Evolutionary conservation across 2,888 invertebrate species (phyloP).

Genomic region (Sesia bembeciformis): DNA sequence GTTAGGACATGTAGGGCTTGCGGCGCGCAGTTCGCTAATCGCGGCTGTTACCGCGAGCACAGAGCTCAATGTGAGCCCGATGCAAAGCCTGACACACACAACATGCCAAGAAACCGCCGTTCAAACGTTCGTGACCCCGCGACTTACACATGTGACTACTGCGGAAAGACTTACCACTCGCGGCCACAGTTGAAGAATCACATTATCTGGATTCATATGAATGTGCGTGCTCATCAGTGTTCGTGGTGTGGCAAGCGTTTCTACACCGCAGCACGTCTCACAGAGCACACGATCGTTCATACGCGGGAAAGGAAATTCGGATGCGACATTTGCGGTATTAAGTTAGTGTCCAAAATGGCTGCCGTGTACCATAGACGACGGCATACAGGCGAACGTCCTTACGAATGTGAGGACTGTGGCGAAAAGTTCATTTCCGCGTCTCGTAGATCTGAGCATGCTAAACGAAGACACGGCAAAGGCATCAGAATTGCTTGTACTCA

Average conservation of each 20-base stretch:
- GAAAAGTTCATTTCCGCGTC: slow-evolving; percentile 58
- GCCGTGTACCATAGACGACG: slow-evolving; percentile 57
- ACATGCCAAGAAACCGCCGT: slow-evolving; percentile 32
- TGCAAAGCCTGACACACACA: slow-evolving; percentile 41
- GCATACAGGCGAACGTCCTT: slow-evolving; percentile 63
- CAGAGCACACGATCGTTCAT: slow-evolving; percentile 69
- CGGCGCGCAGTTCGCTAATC: slow-evolving; percentile 47
- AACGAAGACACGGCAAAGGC: slow-evolving; percentile 52
- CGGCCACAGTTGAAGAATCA: slow-evolving; percentile 59
- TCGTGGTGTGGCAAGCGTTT: slow-evolving; percentile 68
- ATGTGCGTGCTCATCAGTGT: slow-evolving; percentile 62
- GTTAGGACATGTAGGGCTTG: slow-evolving; percentile 52
- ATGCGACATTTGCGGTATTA: slow-evolving; percentile 68
- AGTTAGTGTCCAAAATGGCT: slow-evolving; percentile 60
- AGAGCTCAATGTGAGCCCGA: slow-evolving; percentile 50
- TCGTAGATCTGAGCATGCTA: slow-evolving; percentile 52
- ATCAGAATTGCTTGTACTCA: slow-evolving; percentile 30
- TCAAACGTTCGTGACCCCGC: slow-evolving; percentile 57
- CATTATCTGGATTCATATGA: slow-evolving; percentile 66
- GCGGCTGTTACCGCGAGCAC: slow-evolving; percentile 55
- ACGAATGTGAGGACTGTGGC: slow-evolving; percentile 54
- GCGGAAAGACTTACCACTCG: slow-evolving; percentile 45
- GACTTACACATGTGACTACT: slow-evolving; percentile 51
- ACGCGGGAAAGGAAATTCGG: slow-evolving; percentile 65
- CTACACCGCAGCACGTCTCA: slow-evolving; percentile 61